Evolutionary conservation across 2,888 invertebrate species (phyloP).

Genomic region (Thumatha senex): DNA sequence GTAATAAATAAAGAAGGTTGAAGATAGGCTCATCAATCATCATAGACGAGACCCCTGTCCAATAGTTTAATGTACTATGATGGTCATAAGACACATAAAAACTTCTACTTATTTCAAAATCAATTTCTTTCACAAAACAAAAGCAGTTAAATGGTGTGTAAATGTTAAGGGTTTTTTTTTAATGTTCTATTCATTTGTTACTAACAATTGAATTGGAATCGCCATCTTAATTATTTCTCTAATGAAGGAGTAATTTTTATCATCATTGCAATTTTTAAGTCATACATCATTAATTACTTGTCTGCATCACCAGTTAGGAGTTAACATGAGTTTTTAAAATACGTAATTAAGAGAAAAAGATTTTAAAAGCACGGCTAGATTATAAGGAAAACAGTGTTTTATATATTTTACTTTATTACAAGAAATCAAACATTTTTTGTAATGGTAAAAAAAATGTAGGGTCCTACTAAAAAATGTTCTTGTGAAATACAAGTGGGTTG

Average conservation of each 20-base stretch:
- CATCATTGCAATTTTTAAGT: background rate
- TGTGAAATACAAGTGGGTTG: too few species aligned
- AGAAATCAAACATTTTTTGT: too few species aligned
- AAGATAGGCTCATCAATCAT: constrained; percentile 7
- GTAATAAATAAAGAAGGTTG: constrained; percentile 7
- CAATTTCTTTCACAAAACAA: constrained; percentile 10
- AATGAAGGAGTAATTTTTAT: background rate
- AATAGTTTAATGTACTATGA: constrained; percentile 1
- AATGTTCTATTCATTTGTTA: constrained; percentile 3
- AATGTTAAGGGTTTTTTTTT: constrained; percentile 9
- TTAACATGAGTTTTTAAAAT: too few species aligned
- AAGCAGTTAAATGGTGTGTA: constrained; percentile 13
- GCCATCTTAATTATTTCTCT: background rate
- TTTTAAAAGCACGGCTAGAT: too few species aligned
- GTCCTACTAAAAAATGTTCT: too few species aligned
- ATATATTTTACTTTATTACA: too few species aligned
- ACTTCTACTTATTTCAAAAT: constrained; percentile 4
- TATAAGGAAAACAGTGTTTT: too few species aligned
- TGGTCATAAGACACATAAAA: constrained; percentile 5
- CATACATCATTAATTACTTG: too few species aligned
- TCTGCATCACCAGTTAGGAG: too few species aligned
- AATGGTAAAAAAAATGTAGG: too few species aligned
- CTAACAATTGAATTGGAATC: constrained; percentile 2
- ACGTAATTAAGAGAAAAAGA: too few species aligned
- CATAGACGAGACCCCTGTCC: constrained; percentile 5